Evolutionary conservation across 2,797 vertebrate genomes (phyloP).

Genomic region (Chanos chanos): DNA sequence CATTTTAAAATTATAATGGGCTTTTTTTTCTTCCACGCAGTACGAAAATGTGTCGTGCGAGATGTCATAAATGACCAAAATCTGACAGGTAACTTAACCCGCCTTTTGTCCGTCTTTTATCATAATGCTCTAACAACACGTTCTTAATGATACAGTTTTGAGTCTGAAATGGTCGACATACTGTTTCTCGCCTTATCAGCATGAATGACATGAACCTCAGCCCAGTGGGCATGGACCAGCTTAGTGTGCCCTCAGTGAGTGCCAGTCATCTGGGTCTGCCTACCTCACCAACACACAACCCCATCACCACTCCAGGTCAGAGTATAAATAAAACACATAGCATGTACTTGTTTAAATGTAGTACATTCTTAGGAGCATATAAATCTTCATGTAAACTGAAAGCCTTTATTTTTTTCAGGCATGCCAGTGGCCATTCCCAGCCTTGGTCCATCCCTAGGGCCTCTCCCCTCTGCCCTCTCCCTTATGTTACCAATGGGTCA

Average conservation of each 20-base stretch:
- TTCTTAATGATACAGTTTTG: not conserved
- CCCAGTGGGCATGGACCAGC: conserved; percentile 97
- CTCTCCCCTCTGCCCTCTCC: conserved; percentile 92
- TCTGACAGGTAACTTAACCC: too few species aligned
- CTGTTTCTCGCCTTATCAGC: too few species aligned
- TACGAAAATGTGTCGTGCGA: too few species aligned
- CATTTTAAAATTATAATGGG: too few species aligned
- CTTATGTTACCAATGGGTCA: conserved; percentile 97
- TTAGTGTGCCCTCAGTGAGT: conserved; percentile 89
- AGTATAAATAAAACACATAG: not conserved
- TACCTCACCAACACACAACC: conserved; percentile 89
- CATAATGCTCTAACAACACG: not conserved
- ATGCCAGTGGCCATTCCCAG: conserved; percentile 97
- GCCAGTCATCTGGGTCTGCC: conserved; percentile 89
- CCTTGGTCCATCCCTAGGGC: conserved; percentile 88
- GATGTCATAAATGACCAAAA: too few species aligned
- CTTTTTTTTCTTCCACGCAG: too few species aligned
- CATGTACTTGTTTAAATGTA: too few species aligned
- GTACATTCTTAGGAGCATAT: too few species aligned
- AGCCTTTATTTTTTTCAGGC: conserved; percentile 74
- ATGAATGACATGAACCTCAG: conserved; percentile 99
- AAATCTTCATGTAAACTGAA: too few species aligned
- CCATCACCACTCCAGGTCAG: conserved; percentile 87
- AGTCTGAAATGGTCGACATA: too few species aligned
- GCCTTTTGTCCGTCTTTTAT: too few species aligned